Base-by-base conservation (phyloP, 1,140 invertebrate species). In the Brachystomella parvula region DNA sequence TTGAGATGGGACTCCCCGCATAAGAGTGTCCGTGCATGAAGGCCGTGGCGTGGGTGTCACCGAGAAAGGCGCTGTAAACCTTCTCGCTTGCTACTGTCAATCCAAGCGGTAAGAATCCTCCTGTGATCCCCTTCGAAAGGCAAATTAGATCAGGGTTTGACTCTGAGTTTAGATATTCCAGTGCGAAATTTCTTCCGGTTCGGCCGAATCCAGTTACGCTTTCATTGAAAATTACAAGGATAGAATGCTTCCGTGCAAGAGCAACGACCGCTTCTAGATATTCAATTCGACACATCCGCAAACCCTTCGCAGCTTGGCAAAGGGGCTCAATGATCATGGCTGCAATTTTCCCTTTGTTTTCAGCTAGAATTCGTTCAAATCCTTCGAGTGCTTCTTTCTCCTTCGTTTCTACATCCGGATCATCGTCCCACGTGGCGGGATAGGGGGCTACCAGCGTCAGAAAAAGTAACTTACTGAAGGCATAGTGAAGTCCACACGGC, bases 191-290 rank as follows among this genome's bases (percentile, higher is more conserved):
- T 3, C 32, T 65, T 1, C 74, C 74, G 1, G 73, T 74, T 33
- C 74, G 73, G 53, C 74, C 74, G 53, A 74, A 75, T 1, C 74
- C 74, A 19, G 63, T 67, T n/a, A 56, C 49, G 31, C 76, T 63
- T 49, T 75, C 74, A 59, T 75, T 74, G 63, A 44, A 31, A 32
- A 75, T 73, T n/a, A 75, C 33, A 6, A 65, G 62, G 12, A 74
- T 53, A 2, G 49, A 32, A 58, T 75, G 47, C n/a, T 65, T 24
- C 15, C 59, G 31, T 31, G 35, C 64, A 1, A 74, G 53, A 24
- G 2, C 47, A 0, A 31, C n/a, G 15, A 70, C 63, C 31, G 19
- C 2, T 15, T 59, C 29, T 2, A 75, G 28, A 30, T 61, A 73
- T 21, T 39, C 32, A 19, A 72, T 53, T 6, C 56, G 63, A 53